Evolutionary conservation across 2,113 vertebrate genomes (phyloP), one percentile per base, ranked within the genome.

Genomic region (Pseudopodoces humilis): DNA sequence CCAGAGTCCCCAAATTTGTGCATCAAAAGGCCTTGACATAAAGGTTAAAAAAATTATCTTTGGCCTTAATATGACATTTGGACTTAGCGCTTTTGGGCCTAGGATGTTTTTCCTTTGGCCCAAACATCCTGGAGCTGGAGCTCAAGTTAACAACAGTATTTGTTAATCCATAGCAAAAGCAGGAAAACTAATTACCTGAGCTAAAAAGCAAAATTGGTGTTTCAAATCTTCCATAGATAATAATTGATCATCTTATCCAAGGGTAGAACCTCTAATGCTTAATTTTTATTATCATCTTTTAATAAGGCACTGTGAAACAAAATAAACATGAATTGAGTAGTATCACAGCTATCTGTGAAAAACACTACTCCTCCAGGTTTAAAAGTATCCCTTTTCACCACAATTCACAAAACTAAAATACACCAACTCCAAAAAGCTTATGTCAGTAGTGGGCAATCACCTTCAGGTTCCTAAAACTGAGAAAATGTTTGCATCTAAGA

Each of bases 1-100:
- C 17, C 53, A 68, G 17, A 37, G 21, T 2, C 27, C 31, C 28
- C 33, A 43, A 0, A 25, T 0, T 3, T 21, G 11, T 68, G 44
- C 2, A 2, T 46, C 37, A 47, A 56, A 33, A 7, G 6, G 6
- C 30, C 13, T 7, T 37, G 31, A n/a, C 31, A 75, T 14, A 58
- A 58, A 37, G 15, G 6, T 21, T 60, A 21, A 58, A 68, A 83
- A n/a, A 8, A 31, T 4, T 5, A 35, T 5, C 18, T n/a, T 82
- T 39, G 20, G 41, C 21, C 33, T 72, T 37, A 72, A 39, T 10
- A n/a, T 2, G 6, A 39, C 9, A 15, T 28, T 86, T 49, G 14
- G 33, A 22, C 7, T 79, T n/a, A 10, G 10, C 12, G 44, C 47
- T 46, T 62, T 28, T 23, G 15, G 13, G 8, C 3, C 92, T 72